Base-by-base conservation (phyloP, 1,140 invertebrate species). In the Drosophila arizonae region DNA sequence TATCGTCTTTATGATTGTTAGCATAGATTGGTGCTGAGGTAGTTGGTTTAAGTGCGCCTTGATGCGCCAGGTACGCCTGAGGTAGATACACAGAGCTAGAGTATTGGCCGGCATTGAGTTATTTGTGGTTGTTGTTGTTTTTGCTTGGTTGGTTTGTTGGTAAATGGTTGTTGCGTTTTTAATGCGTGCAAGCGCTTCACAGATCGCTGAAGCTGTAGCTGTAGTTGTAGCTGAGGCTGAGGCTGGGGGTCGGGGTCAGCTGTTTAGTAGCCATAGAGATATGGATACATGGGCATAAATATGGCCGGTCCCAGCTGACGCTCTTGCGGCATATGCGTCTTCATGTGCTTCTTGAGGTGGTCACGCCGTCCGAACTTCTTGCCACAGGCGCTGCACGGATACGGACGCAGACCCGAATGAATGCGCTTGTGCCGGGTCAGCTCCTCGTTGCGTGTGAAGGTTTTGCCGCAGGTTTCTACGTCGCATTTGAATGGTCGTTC, bases 381-480 rank as follows among this genome's bases (percentile, higher is more conserved):
- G 0, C 95, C 95, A 71, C 97, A 98, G 6, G 95, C 93, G 0
- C 92, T 84, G 90, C 97, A 98, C 0, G 95, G 93, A 89, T 95
- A 97, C 0, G 97, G 97, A 8, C 96, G 93, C 0, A 96, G 91
- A 1, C 96, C 96, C 0, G 96, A 96, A 91, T 99, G 97, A 56
- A 98, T 99, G 61, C 97, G 93, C 77, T 96, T 96, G 92, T 99
- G 97, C 24, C 97, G 93, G 0, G 97, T 98, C 45, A 98, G 92
- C 90, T 99, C 97, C 92, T 98, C 97, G 91, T 98, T 99, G 69
- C 97, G 94, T 0, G 97, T 98, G 85, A 99, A 99, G 0, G 95
- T 95, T 91, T 98, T 98, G 0, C 95, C 96, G 82, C 97, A 98
- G 50, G 94, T 94, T 48, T 95, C 94, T 30, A 95, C 94, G 50